Base-by-base conservation (phyloP, 2,113 vertebrate genomes). In the Cottus gobio region DNA sequence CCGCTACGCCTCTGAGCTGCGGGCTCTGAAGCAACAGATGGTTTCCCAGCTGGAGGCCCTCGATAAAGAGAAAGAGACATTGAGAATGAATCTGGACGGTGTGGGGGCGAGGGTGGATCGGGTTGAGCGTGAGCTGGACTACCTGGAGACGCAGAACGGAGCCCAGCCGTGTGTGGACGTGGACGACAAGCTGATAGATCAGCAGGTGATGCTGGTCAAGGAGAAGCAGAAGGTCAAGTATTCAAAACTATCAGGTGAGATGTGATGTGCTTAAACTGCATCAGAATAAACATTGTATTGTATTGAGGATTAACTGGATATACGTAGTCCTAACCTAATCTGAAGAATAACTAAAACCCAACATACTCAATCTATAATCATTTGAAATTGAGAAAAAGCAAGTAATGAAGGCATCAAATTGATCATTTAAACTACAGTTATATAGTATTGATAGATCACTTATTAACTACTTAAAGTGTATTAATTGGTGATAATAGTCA, bases 1-100 rank as follows among this genome's bases (percentile, higher is more conserved):
- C 67, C 97, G 97, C 64, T 98, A 98, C 16, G 96, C 97, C 39
- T 93, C 96, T 0, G 98, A 99, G 92, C 96, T 99, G 85, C 93
- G 97, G 30, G 98, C 98, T 85, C 96, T 99, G 93, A 99, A 98
- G 93, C 97, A 97, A 91, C 97, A 98, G 90, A 97, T 99, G 93
- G 91, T 98, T 78, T 94, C 94, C 0, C 95, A 98, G 93, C 92
- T 99, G 71, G 97, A 99, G 86, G 93, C 92, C 24, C 93, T 98
- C 0, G 97, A 99, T 90, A 98, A 99, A 91, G 96, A 97, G 85
- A 96, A 96, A 50, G 98, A 99, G 76, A 82, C 91, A 0, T 95
- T 98, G 86, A 90, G 97, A 8, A 85, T 83, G 0, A 97, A 96
- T 77, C 94, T 97, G 0, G 97, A 98, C 82, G 80, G 88, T 0